Conservation (phyloP, 2,888 invertebrate species). For the Plagodis dolabraria region DNA sequence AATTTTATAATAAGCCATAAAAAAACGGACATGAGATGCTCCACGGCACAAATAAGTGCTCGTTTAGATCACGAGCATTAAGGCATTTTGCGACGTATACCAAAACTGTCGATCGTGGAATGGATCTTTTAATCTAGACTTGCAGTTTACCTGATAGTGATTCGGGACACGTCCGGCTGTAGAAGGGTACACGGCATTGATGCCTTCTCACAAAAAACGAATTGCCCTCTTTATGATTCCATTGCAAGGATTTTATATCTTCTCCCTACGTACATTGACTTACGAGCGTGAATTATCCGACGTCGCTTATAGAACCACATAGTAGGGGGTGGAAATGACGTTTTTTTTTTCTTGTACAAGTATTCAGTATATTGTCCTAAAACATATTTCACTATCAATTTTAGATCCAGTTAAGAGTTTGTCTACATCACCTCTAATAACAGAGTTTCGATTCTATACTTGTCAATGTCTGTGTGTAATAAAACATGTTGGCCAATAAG, state of each 20-base stretch:
- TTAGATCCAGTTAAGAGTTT: constrained; percentile 3
- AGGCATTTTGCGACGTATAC: constrained; percentile 26
- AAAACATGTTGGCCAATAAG: too few relatives aligned
- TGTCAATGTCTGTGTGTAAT: too few relatives aligned
- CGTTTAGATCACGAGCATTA: constrained; percentile 11
- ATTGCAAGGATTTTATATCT: constrained; percentile 71
- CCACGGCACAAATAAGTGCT: constrained; percentile 1
- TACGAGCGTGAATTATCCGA: constrained; percentile 63
- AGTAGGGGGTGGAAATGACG: constrained; percentile 38
- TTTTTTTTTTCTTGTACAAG: constrained; percentile 17
- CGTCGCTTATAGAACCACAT: constrained; percentile 39
- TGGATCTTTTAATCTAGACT: constrained; percentile 28
- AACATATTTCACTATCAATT: constrained; percentile 22
- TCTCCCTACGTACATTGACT: constrained; percentile 73
- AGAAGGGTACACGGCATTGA: constrained; percentile 58
- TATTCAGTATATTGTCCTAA: constrained; percentile 24
- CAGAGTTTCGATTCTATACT: too few relatives aligned
- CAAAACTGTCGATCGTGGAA: constrained; percentile 37
- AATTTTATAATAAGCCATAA: constrained; percentile 4
- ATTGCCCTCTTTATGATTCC: constrained; percentile 72
- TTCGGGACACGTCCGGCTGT: constrained; percentile 65
- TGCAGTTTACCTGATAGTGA: constrained; percentile 43
- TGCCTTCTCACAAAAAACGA: constrained; percentile 70
- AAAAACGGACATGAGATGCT: constrained; percentile 1
- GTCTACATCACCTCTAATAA: constrained; percentile 1